Evolutionary conservation across 2,888 invertebrate species (phyloP).

Genomic region (Lucinisca nassula): DNA sequence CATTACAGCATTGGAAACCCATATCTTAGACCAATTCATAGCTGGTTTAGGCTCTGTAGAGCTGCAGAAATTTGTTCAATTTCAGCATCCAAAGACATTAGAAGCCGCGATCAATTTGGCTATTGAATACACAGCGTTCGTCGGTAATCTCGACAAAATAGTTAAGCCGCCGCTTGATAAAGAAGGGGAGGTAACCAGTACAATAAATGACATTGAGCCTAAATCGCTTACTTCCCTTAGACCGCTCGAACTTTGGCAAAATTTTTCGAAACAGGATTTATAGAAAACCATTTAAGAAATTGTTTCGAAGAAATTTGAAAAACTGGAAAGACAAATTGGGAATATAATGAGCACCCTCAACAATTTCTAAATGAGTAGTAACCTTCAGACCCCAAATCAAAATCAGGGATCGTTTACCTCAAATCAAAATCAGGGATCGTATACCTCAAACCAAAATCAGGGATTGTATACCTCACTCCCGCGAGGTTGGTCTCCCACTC

Average conservation of each 20-base stretch:
- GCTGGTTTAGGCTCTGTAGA: slow-evolving; percentile 41
- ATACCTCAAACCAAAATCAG: not conserved
- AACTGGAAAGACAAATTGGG: not conserved
- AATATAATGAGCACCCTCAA: not conserved
- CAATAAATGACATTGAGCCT: not conserved
- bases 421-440: not conserved
- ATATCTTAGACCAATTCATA: slow-evolving; percentile 57
- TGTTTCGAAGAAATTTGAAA: not conserved
- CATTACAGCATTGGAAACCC: slow-evolving; percentile 35
- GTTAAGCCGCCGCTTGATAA: slow-evolving; percentile 29
- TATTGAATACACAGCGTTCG: slow-evolving; percentile 51
- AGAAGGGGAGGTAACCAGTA: not conserved
- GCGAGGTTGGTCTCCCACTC: not conserved
- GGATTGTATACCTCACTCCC: not conserved
- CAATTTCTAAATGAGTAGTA: not conserved
- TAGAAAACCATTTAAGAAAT: not conserved
- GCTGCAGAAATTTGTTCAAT: slow-evolving; percentile 55
- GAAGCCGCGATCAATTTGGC: slow-evolving; percentile 49
- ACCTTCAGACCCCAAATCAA: not conserved
- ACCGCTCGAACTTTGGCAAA: not conserved
- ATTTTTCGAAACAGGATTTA: not conserved
- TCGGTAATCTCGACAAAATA: slow-evolving; percentile 27
- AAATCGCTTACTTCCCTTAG: not conserved
- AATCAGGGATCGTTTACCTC: not conserved
- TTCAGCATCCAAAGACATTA: slow-evolving; percentile 52